Percentiles rank a stretch among this genome's conserved stretches.
Evolutionary conservation across 2,113 vertebrate species (phyloP).

Genomic region (Fregetta grallaria): DNA sequence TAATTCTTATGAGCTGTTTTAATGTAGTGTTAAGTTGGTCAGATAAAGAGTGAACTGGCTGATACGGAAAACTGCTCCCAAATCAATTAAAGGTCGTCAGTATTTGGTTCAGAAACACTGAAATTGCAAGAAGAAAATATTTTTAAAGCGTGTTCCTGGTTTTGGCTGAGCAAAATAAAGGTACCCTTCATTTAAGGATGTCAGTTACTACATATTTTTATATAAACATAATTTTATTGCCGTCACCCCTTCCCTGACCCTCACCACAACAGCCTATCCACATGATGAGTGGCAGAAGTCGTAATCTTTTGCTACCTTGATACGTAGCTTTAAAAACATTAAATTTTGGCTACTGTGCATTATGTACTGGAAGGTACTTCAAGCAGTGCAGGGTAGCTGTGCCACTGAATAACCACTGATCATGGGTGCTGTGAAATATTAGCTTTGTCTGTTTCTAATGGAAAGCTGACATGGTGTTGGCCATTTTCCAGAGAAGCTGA

Average conservation of each 20-base stretch:
- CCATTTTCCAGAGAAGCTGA: background rate
- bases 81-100: background rate
- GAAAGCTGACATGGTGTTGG: background rate
- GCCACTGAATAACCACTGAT: background rate
- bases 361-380: fast-evolving
- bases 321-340: fast-evolving
- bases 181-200: background rate
- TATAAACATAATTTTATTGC: background rate
- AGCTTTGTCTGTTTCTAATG: background rate
- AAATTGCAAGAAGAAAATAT: background rate
- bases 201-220: background rate
- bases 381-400: background rate
- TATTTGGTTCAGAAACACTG: background rate
- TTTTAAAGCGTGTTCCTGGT: background rate
- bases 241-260: background rate
- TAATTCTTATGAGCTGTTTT: background rate
- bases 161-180: background rate
- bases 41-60: background rate
- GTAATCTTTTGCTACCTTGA: background rate
- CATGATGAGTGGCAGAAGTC: background rate
- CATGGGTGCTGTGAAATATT: background rate
- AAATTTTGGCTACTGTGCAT: background rate
- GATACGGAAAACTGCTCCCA: background rate
- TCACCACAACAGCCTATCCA: background rate
- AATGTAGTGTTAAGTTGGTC: background rate